A percentile compares a stretch with the other conserved stretches of the same genome.
Evolutionary conservation across 2,797 vertebrate species (phyloP).

Genomic region (Thripadectes ignobilis): DNA sequence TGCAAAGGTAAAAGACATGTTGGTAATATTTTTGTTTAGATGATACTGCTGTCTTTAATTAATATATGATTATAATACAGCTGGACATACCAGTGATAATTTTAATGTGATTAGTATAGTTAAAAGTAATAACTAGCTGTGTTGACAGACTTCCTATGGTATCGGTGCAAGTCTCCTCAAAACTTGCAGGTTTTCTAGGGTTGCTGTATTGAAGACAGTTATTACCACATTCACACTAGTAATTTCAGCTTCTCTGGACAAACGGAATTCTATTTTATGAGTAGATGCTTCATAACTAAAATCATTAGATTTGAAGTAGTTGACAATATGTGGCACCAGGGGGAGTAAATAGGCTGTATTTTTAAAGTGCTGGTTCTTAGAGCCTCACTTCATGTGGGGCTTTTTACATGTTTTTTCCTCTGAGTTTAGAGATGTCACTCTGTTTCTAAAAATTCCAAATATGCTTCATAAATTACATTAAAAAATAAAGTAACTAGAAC

Average conservation of each 20-base stretch:
- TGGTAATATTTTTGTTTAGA: background rate
- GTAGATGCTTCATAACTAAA: background rate
- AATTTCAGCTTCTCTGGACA: background rate
- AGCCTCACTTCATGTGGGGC: background rate
- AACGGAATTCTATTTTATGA: background rate
- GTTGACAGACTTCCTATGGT: background rate
- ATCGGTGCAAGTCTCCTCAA: background rate
- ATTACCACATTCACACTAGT: background rate
- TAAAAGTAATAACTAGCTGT: background rate
- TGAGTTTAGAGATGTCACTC: background rate
- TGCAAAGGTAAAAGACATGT: background rate
- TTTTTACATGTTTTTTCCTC: background rate
- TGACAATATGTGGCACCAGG: conserved; percentile 27
- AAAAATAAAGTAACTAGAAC: background rate
- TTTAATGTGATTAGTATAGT: background rate
- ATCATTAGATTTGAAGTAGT: background rate
- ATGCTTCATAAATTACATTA: background rate
- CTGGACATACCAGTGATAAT: background rate
- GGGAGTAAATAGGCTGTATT: conserved; percentile 29
- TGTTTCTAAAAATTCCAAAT: background rate
- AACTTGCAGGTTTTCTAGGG: background rate
- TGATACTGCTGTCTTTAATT: background rate
- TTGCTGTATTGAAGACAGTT: background rate
- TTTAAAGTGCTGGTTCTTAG: background rate
- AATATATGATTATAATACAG: background rate